Evolutionary conservation across 2,888 invertebrate genomes (phyloP).

Genomic region (Trachelus troglodyta): DNA sequence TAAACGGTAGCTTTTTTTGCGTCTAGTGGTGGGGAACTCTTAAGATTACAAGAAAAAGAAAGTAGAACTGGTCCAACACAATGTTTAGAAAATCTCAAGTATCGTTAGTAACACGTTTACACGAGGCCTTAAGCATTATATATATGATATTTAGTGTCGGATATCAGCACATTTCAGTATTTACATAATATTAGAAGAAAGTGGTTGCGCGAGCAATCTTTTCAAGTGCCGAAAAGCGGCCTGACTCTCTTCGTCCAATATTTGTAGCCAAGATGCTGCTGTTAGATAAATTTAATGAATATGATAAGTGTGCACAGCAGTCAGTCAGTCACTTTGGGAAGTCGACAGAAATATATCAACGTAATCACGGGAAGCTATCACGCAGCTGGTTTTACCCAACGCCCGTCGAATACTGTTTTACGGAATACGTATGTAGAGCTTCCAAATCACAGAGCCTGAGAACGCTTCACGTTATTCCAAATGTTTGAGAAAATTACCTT

Average conservation of each 20-base stretch:
- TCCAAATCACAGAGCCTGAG: slow-evolving; percentile 1
- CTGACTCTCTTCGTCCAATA: background rate
- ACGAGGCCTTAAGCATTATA: background rate
- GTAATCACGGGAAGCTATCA: slow-evolving; percentile 29
- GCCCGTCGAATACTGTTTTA: slow-evolving; percentile 34
- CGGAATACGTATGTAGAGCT: slow-evolving; percentile 15
- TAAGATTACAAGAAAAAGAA: background rate
- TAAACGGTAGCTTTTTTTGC: background rate
- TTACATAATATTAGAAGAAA: slow-evolving; percentile 1
- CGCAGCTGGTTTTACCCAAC: slow-evolving; percentile 43
- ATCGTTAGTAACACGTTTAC: background rate
- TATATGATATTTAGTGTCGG: background rate
- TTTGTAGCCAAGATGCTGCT: background rate
- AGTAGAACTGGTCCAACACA: background rate
- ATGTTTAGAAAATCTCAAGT: background rate
- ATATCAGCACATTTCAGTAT: slow-evolving; percentile 1
- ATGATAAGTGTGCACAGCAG: background rate
- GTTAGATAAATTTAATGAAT: background rate
- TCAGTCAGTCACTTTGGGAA: background rate
- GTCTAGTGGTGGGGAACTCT: background rate
- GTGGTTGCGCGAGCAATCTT: background rate
- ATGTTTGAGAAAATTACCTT: slow-evolving; percentile 23
- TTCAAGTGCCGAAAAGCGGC: background rate
- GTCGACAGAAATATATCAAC: slow-evolving; percentile 4
- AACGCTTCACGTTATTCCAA: background rate